These are phyloP conservation scores for Nesogale talazaci DNA, from an alignment of 2,113 vertebrate species.

Conservation along the genomic window DNA sequence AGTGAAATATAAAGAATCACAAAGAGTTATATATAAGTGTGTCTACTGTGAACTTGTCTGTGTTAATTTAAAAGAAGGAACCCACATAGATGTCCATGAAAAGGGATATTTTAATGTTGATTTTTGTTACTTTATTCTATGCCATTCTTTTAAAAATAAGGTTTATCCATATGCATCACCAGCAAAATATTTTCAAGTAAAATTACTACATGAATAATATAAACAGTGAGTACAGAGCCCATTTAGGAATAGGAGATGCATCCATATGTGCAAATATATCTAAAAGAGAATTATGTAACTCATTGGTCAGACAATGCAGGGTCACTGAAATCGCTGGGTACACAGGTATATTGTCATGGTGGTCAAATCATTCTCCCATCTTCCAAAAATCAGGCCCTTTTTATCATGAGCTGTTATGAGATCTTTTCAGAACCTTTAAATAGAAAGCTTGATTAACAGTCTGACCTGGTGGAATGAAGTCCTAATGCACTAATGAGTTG, in stretches of 20 bases:
- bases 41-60: background rate
- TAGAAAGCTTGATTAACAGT: too few species aligned
- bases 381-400: too few species aligned
- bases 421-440: too few species aligned
- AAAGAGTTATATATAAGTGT: too few species aligned
- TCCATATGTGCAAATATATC: background rate
- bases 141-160: background rate
- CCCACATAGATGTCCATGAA: background rate
- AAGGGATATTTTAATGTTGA: background rate
- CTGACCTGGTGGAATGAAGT: too few species aligned
- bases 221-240: background rate
- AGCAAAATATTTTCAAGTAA: background rate
- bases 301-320: background rate
- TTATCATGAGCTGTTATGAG: too few species aligned
- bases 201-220: background rate
- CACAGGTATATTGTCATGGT: too few species aligned
- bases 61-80: background rate
- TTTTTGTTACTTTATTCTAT: background rate
- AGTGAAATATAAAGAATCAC: too few species aligned
- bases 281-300: background rate
- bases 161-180: background rate
- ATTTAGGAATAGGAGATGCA: background rate
- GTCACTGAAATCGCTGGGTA: too few species aligned
- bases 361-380: too few species aligned
- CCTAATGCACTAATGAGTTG: too few species aligned